These are phyloP conservation scores for Euwallacea fornicatus DNA, from an alignment of 1,140 invertebrate species.

Conservation along the genomic window DNA sequence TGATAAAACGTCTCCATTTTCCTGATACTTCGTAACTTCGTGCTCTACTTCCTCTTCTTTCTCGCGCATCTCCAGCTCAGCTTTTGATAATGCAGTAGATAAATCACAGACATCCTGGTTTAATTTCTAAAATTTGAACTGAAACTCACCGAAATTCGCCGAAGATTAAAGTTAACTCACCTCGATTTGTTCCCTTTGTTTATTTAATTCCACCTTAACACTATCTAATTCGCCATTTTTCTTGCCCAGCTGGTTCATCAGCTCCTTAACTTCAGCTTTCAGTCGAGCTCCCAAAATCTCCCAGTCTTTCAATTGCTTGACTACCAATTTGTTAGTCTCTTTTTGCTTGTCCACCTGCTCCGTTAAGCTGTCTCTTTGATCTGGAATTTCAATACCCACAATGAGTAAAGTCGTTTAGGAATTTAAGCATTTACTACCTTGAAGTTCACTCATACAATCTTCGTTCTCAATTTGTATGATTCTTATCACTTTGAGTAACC, in stretches of 20 bases:
- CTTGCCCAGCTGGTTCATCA: slow-evolving; percentile 56
- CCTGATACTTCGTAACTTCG: slow-evolving; percentile 49
- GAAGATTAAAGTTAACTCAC: slow-evolving; percentile 18
- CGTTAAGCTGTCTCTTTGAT: slow-evolving; percentile 55
- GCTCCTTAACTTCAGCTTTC: slow-evolving; percentile 58
- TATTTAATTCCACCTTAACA: slow-evolving; percentile 57
- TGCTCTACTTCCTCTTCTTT: slow-evolving; percentile 50
- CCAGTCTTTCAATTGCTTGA: slow-evolving; percentile 59
- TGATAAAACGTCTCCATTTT: slow-evolving; percentile 49
- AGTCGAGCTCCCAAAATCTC: slow-evolving; percentile 58
- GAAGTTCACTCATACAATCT: slow-evolving; percentile 64
- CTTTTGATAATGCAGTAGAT: slow-evolving; percentile 56
- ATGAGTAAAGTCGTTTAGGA: neutral
- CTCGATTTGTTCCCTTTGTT: slow-evolving; percentile 52
- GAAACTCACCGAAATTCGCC: neutral
- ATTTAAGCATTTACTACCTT: slow-evolving; percentile 33
- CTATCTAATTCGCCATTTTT: slow-evolving; percentile 58
- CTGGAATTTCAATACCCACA: slow-evolving; percentile 31
- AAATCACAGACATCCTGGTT: slow-evolving; percentile 60
- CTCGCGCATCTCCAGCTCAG: slow-evolving; percentile 47
- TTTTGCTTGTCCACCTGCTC: slow-evolving; percentile 50
- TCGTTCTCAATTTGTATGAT: slow-evolving; percentile 72
- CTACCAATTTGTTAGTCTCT: slow-evolving; percentile 51
- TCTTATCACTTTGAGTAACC: slow-evolving; percentile 70
- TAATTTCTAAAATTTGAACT: slow-evolving; percentile 51